Evolutionary conservation across 1,140 invertebrate genomes (phyloP).

Genomic region (Calliopsis andreniformis): DNA sequence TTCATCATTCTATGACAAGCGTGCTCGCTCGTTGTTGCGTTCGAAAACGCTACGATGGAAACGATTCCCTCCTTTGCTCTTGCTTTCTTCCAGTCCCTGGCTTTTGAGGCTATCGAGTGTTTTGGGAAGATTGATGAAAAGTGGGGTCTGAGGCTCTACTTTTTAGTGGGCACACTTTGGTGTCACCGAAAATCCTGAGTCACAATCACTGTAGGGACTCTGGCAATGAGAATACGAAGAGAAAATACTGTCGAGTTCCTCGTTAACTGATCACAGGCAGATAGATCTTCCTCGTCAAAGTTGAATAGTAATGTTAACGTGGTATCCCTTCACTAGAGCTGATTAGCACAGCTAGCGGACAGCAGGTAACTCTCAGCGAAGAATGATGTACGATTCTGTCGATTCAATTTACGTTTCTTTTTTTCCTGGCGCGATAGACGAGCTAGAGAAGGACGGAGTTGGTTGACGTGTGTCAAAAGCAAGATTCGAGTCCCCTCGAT

Average conservation of each 20-base stretch:
- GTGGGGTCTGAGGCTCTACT: too few relatives aligned
- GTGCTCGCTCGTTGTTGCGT: conserved; percentile 1
- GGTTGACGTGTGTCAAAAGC: conserved; percentile 50
- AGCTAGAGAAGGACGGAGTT: neutral
- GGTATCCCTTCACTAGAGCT: too few relatives aligned
- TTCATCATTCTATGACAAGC: conserved; percentile 25
- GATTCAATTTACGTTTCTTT: neutral
- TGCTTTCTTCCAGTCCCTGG: conserved; percentile 4
- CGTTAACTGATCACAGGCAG: too few relatives aligned
- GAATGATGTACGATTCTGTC: conserved; percentile 25
- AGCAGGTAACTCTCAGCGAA: conserved; percentile 14
- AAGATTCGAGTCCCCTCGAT: conserved; percentile 51
- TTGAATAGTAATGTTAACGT: too few relatives aligned
- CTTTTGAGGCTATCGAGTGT: too few relatives aligned
- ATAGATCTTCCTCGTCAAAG: too few relatives aligned
- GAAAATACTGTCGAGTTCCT: too few relatives aligned
- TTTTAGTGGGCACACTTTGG: too few relatives aligned
- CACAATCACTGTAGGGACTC: too few relatives aligned
- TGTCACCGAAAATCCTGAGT: too few relatives aligned
- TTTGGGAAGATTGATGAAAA: too few relatives aligned
- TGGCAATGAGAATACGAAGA: too few relatives aligned
- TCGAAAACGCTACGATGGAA: conserved; percentile 9
- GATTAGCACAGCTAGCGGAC: conserved; percentile 30
- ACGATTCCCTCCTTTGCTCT: neutral
- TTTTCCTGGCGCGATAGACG: neutral